Evolutionary conservation across 2,888 invertebrate species (phyloP), one percentile per base, ranked within the genome.

Genomic region (Opisthograptis luteolata): DNA sequence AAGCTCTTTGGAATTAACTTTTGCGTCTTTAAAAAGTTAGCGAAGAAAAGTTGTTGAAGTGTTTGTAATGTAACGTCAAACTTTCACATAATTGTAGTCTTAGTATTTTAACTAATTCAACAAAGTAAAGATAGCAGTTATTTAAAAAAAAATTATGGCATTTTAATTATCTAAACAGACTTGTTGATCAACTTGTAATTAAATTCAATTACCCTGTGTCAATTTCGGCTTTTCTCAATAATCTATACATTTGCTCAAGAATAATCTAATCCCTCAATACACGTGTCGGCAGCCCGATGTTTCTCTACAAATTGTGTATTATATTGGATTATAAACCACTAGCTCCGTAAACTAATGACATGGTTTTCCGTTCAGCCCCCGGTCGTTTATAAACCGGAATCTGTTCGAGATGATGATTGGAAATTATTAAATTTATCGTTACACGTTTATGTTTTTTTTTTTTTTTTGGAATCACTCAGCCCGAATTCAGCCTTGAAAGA

Each of bases 321-420:
- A 14, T 41, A 41, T 47, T 40, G 42, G 12, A 8, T 34, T 24
- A 22, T 22, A 31, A 42, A 48, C 36, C 48, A 31, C 35, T 42
- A 14, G 28, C 24, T 19, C 31, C 25, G 31, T 36, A 34, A 32
- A 39, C 49, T 49, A 43, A 49, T 49, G 32, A 43, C 15, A 37
- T 37, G 49, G 42, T 31, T 43, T 43, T 27, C 13, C 13, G 6
- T 27, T 37, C 22, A 36, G 6, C 15, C 31, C 32, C 17, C 22
- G 19, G 17, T 30, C 19, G 10, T 42, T 8, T 48, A 25, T 19
- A 22, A 15, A 9, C 22, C 3, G 10, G 61, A 64, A 54, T 30
- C 35, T 60, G 14, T 39, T 60, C 61, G 42, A 43, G 55, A 47
- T 55, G 53, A 45, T 54, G 32, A 25, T 45, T 14, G 12, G 17